Conservation (phyloP, 1,140 invertebrate species). For the Trichogramma pretiosum region DNA sequence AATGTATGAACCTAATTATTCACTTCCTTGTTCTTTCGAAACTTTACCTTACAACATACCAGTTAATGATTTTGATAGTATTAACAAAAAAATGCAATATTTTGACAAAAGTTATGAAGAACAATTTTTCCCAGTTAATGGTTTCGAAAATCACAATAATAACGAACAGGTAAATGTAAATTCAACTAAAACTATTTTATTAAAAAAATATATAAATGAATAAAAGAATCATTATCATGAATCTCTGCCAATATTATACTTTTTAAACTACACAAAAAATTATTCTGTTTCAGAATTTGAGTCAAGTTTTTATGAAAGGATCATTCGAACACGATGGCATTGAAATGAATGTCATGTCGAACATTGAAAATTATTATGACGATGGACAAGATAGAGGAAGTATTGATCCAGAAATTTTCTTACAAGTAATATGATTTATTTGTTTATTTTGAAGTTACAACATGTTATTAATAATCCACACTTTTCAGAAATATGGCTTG, state of each 20-base stretch:
- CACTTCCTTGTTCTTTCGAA: not conserved
- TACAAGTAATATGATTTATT: conserved; percentile 27
- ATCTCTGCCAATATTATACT: not conserved
- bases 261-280: conserved; percentile 22
- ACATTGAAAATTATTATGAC: conserved; percentile 10
- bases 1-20: conserved; percentile 14
- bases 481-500: conserved; percentile 23
- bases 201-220: not conserved
- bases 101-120: conserved; percentile 28
- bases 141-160: conserved; percentile 12
- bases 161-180: conserved; percentile 5
- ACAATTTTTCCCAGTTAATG: conserved; percentile 5
- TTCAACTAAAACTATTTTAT: not conserved
- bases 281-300: conserved; percentile 22
- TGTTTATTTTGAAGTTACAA: conserved; percentile 17
- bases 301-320: conserved; percentile 7
- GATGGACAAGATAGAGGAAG: conserved; percentile 16
- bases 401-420: conserved; percentile 23
- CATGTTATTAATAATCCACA: too few species aligned
- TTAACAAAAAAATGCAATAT: conserved; percentile 28
- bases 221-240: not conserved
- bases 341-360: conserved; percentile 10
- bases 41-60: conserved; percentile 9
- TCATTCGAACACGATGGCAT: conserved; percentile 10
- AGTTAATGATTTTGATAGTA: conserved; percentile 7